phyloP scores from a whole-genome alignment of 2,113 vertebrate species.

The Pseudopipra pipra region DNA sequence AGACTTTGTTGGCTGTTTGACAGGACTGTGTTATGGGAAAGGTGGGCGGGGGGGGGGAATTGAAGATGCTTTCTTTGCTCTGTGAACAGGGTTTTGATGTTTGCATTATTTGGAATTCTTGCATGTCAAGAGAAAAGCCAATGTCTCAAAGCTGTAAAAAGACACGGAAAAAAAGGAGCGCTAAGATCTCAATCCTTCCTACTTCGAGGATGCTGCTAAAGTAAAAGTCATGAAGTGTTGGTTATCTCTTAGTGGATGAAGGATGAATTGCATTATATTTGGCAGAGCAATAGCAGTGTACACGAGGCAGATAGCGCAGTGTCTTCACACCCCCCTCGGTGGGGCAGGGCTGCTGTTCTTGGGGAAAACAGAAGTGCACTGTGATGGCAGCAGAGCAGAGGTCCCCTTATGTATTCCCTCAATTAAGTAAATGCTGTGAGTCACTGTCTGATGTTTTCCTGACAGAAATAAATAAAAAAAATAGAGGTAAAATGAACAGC shows the following conservation, averaged over 20 bases:
- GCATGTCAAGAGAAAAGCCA: background rate
- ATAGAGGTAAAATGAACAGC: background rate
- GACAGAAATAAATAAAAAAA: background rate
- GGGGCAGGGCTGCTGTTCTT: background rate
- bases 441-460: background rate
- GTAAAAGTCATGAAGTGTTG: background rate
- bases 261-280: background rate
- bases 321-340: fast-evolving
- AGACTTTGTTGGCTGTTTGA: background rate
- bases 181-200: background rate
- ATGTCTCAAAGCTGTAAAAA: background rate
- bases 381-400: background rate
- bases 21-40: background rate
- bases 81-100: background rate
- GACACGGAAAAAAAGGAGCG: fast-evolving
- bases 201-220: background rate
- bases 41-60: fast-evolving
- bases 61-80: background rate
- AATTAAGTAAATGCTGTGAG: background rate
- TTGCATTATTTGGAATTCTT: background rate
- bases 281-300: background rate
- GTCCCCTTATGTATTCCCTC: background rate
- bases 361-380: background rate
- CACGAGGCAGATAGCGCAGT: fast-evolving
- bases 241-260: background rate